Evolutionary conservation across 2,113 vertebrate genomes (phyloP).

Genomic region (Xenopus borealis): DNA sequence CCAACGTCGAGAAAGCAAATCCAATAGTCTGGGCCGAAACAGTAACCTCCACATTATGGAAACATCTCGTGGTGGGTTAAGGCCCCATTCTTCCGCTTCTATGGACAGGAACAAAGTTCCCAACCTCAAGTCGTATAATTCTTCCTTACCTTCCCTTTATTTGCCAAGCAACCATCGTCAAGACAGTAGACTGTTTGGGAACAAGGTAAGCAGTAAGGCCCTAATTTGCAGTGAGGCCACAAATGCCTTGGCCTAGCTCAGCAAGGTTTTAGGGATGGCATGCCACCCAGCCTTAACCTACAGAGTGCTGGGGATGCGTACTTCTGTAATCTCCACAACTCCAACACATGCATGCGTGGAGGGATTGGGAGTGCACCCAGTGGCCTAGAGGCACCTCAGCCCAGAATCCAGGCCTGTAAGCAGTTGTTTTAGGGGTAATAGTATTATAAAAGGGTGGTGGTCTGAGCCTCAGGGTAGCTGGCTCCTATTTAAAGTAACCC

Average conservation of each 20-base stretch:
- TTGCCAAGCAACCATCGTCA: constrained; percentile 58
- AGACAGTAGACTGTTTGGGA: constrained; percentile 40
- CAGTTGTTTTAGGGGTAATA: too few species aligned
- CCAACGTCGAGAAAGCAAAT: constrained; percentile 85
- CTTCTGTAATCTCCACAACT: too few species aligned
- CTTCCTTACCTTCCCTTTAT: constrained; percentile 79
- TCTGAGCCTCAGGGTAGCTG: too few species aligned
- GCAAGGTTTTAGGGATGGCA: not conserved
- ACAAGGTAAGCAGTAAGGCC: constrained; percentile 27
- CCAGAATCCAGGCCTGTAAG: too few species aligned
- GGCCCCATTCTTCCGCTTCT: constrained; percentile 78
- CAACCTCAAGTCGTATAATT: constrained; percentile 74
- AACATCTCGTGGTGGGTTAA: constrained; percentile 58
- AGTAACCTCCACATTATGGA: constrained; percentile 48
- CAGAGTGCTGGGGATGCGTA: too few species aligned
- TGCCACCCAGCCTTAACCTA: too few species aligned
- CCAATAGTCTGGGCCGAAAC: constrained; percentile 81
- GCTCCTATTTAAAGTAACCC: too few species aligned
- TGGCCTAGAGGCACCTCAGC: too few species aligned
- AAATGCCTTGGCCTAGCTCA: too few species aligned
- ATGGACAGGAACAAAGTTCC: constrained; percentile 74
- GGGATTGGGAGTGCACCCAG: too few species aligned
- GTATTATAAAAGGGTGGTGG: too few species aligned
- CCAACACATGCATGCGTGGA: too few species aligned
- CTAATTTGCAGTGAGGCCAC: not conserved